Evolutionary conservation across 2,888 invertebrate species (phyloP).

Genomic region (Andricus quercusramuli): DNA sequence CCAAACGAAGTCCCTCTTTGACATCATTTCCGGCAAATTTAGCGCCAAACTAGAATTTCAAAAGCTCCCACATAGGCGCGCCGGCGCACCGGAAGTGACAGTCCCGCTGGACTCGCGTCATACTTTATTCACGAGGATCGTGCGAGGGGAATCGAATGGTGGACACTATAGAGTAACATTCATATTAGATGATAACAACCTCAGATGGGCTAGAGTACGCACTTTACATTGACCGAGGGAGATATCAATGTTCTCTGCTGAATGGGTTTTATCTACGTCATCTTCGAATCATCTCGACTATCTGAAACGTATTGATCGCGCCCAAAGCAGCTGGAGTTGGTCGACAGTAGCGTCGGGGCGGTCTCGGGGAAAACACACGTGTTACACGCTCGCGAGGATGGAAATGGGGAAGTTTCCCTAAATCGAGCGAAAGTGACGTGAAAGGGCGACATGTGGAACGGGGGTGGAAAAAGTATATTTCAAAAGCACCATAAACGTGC

Average conservation of each 20-base stretch:
- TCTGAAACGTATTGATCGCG: constrained; percentile 76
- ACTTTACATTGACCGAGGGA: background rate
- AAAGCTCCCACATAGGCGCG: constrained; percentile 8
- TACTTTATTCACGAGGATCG: constrained; percentile 55
- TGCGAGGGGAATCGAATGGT: constrained; percentile 50
- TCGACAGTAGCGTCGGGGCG: constrained; percentile 75
- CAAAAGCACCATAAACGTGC: background rate
- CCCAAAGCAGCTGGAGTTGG: constrained; percentile 68
- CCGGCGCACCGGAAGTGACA: constrained; percentile 2
- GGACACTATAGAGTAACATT: constrained; percentile 44
- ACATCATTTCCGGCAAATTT: background rate
- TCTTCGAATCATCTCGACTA: constrained; percentile 65
- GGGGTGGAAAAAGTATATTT: constrained; percentile 4
- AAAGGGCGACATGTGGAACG: background rate
- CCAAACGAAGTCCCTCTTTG: background rate
- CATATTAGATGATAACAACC: constrained; percentile 48
- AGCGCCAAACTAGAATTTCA: background rate
- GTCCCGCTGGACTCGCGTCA: constrained; percentile 46
- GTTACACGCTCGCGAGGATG: constrained; percentile 54
- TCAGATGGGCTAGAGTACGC: background rate
- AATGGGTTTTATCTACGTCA: constrained; percentile 13
- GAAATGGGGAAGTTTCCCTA: constrained; percentile 44
- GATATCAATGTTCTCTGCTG: constrained; percentile 12
- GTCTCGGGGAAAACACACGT: constrained; percentile 71
- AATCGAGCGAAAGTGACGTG: constrained; percentile 20